Evolutionary conservation across 2,797 vertebrate species (phyloP).

Genomic region (Cuniculus paca): DNA sequence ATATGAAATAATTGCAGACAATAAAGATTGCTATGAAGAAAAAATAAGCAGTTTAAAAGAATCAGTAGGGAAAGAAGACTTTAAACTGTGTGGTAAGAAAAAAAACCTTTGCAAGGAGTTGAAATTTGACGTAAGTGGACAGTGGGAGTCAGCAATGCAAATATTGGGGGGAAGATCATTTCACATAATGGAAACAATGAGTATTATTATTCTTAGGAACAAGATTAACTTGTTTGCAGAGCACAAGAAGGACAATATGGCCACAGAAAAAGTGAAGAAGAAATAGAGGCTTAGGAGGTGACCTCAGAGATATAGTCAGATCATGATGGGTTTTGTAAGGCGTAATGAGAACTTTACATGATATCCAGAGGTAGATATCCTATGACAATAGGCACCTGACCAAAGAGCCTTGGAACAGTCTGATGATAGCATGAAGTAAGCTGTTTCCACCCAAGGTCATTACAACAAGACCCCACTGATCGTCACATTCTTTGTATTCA

Average conservation of each 20-base stretch:
- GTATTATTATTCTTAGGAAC: slow-evolving; percentile 5
- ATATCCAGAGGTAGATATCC: neutral
- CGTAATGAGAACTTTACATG: neutral
- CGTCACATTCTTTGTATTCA: neutral
- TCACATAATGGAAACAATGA: slow-evolving; percentile 29
- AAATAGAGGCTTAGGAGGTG: slow-evolving; percentile 11
- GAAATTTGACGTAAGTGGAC: neutral
- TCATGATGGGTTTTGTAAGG: neutral
- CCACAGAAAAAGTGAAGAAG: slow-evolving; percentile 23
- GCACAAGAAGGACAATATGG: neutral
- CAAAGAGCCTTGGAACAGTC: neutral
- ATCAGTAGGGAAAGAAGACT: neutral
- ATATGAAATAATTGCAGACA: neutral
- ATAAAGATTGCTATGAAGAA: slow-evolving; percentile 8
- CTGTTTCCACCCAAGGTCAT: neutral
- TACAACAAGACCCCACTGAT: neutral
- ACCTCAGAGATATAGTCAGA: slow-evolving; percentile 12
- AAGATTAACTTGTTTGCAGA: slow-evolving; percentile 60
- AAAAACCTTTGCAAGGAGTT: slow-evolving; percentile 6
- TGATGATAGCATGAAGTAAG: neutral
- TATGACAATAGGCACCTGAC: neutral
- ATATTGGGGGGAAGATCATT: slow-evolving; percentile 5
- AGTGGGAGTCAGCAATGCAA: slow-evolving; percentile 14
- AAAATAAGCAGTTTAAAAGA: slow-evolving; percentile 48
- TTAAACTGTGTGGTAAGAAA: neutral